Evolutionary conservation across 2,888 invertebrate genomes (phyloP), one percentile per base, ranked within the genome.

Genomic region (Tetropium fuscum): DNA sequence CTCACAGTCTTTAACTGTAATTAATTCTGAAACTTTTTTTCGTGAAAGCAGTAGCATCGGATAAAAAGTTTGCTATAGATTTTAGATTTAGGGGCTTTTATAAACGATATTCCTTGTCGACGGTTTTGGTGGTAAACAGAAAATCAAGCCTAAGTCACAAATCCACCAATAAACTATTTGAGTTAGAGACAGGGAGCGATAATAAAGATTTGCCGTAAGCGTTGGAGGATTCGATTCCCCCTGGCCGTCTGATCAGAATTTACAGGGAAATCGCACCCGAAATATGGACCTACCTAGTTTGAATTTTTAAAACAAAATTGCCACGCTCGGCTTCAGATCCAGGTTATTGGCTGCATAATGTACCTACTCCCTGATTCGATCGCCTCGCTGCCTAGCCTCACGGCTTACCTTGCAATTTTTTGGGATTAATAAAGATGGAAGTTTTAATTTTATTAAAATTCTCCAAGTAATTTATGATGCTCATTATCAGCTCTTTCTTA

Each of bases 181-280:
- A 77, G 74, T 76, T 75, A 75, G 74, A 74, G 72, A 74, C 70
- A 73, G 64, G 25, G 58, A 61, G 58, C 68, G 70, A 71, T 74
- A 74, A 75, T 76, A 76, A 75, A 76, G 76, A 74, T 77, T 74
- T 75, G 74, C 70, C 63, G 64, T 60, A 66, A 66, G 68, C 63
- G 63, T 54, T 65, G 61, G 55, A 63, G 66, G 61, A 73, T 72
- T 69, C 66, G 69, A 72, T 68, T 70, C 73, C 75, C 70, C 57
- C 53, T 51, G 66, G 69, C 56, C 63, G 63, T 59, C 72, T 74
- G 74, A 75, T 74, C 70, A 64, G 69, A 73, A 76, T 75, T 75
- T 76, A 76, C 71, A 68, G 65, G 62, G 48, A 63, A 66, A 65
- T 70, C 71, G 63, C 63, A 59, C 47, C 55, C 70, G 62, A 71